phyloP scores from a whole-genome alignment of 2,888 invertebrate genomes.

The Mactromeris polynyma region DNA sequence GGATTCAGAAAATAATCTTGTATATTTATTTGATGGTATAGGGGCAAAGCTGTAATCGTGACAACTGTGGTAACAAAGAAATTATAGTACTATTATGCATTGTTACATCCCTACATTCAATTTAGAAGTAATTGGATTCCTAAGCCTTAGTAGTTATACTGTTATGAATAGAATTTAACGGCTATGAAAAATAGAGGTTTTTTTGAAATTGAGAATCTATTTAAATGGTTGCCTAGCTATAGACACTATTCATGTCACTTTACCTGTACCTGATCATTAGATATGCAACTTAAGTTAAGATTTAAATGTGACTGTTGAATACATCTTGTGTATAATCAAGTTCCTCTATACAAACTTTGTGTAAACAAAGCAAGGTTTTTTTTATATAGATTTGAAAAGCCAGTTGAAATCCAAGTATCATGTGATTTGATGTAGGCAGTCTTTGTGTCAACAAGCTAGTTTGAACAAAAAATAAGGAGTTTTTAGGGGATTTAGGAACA shows the following conservation, averaged over 20 bases:
- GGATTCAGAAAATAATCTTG: neutral
- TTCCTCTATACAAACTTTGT: slow-evolving; percentile 24
- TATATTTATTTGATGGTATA: neutral
- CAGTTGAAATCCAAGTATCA: slow-evolving; percentile 26
- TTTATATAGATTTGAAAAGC: slow-evolving; percentile 25
- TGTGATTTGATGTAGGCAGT: slow-evolving; percentile 31
- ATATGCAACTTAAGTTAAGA: slow-evolving; percentile 32
- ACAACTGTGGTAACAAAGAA: neutral
- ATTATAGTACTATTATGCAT: slow-evolving; percentile 34
- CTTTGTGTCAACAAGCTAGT: slow-evolving; percentile 45
- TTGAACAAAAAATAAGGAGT: slow-evolving; percentile 27
- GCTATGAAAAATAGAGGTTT: slow-evolving; percentile 40
- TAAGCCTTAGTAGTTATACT: slow-evolving; percentile 17
- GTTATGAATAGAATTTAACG: slow-evolving; percentile 41
- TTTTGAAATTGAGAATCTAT: slow-evolving; percentile 49
- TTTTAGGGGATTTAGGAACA: slow-evolving; percentile 33
- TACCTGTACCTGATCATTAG: slow-evolving; percentile 21
- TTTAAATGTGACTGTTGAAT: slow-evolving; percentile 16
- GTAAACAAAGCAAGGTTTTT: slow-evolving; percentile 45
- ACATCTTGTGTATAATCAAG: slow-evolving; percentile 9
- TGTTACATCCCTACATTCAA: slow-evolving; percentile 40
- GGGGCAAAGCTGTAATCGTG: neutral
- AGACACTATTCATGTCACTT: slow-evolving; percentile 44
- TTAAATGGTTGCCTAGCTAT: slow-evolving; percentile 54
- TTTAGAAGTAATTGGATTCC: slow-evolving; percentile 41